These are phyloP conservation scores for Corythornis leucogaster DNA, from an alignment of 2,797 vertebrate genomes.

Conservation along the genomic window DNA sequence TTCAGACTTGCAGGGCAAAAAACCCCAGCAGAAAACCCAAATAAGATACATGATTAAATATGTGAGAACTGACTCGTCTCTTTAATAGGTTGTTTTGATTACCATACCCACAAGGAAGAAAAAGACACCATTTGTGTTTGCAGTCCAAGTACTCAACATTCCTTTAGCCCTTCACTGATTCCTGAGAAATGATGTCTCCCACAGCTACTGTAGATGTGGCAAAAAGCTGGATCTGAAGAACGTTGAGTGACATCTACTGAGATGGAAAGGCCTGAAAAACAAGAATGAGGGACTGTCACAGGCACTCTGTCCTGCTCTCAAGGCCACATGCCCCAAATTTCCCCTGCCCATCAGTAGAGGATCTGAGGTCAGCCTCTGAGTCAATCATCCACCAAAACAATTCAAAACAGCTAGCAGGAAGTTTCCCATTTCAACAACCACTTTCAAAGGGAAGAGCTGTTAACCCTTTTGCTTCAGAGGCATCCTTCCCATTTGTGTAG, in stretches of 20 bases:
- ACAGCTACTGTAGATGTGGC: neutral
- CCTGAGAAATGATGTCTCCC: neutral
- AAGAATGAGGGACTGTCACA: neutral
- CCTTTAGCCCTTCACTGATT: neutral
- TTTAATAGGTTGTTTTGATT: neutral
- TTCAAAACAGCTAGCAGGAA: neutral
- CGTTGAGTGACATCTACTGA: neutral
- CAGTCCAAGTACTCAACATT: neutral
- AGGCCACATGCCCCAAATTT: neutral
- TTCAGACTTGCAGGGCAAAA: slow-evolving; percentile 41
- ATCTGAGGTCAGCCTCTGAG: neutral
- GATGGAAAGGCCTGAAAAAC: neutral
- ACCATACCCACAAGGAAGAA: slow-evolving; percentile 14
- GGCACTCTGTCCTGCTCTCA: neutral
- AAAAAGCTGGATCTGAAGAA: neutral
- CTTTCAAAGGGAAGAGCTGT: neutral
- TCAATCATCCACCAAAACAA: neutral
- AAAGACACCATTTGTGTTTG: neutral
- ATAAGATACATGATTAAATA: neutral
- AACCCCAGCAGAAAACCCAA: neutral
- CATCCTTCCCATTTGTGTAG: neutral
- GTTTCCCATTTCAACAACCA: neutral
- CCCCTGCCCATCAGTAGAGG: neutral
- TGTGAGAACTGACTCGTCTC: slow-evolving; percentile 27
- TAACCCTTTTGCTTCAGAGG: neutral